Conservation (phyloP, 1,140 invertebrate species). For the Drosophila setifemur region DNA sequence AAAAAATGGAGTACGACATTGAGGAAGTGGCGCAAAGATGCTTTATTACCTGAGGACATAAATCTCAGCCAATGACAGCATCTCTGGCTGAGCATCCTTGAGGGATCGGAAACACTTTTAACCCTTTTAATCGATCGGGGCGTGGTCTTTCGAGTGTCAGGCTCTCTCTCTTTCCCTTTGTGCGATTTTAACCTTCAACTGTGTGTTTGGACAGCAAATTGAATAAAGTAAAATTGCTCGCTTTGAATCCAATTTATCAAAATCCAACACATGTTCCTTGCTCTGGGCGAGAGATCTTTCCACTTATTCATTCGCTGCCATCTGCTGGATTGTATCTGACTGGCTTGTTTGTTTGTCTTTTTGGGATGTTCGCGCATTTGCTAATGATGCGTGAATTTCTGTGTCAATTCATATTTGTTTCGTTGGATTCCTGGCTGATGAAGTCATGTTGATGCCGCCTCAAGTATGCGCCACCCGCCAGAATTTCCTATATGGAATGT, state of each 20-base stretch:
- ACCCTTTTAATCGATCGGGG: slow-evolving; percentile 51
- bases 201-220: slow-evolving; percentile 54
- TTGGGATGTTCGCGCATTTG: slow-evolving; percentile 32
- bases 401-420: slow-evolving; percentile 40
- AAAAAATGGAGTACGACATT: slow-evolving; percentile 59
- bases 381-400: slow-evolving; percentile 74
- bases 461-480: background rate
- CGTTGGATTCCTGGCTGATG: slow-evolving; percentile 46
- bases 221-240: slow-evolving; percentile 30
- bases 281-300: slow-evolving; percentile 11
- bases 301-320: slow-evolving; percentile 17
- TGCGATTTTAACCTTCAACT: slow-evolving; percentile 35
- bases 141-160: slow-evolving; percentile 50
- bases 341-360: slow-evolving; percentile 41
- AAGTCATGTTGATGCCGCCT: slow-evolving; percentile 49
- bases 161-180: background rate
- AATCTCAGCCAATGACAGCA: slow-evolving; percentile 59
- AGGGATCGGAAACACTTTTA: slow-evolving; percentile 31
- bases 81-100: slow-evolving; percentile 17
- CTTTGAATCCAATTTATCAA: slow-evolving; percentile 64
- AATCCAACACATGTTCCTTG: slow-evolving; percentile 60
- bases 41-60: slow-evolving; percentile 48
- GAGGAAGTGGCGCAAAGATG: slow-evolving; percentile 19
- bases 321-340: too few species aligned
- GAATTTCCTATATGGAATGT: slow-evolving; percentile 37